Evolutionary conservation across 2,113 vertebrate species (phyloP).

Genomic region (Toxostoma redivivum): DNA sequence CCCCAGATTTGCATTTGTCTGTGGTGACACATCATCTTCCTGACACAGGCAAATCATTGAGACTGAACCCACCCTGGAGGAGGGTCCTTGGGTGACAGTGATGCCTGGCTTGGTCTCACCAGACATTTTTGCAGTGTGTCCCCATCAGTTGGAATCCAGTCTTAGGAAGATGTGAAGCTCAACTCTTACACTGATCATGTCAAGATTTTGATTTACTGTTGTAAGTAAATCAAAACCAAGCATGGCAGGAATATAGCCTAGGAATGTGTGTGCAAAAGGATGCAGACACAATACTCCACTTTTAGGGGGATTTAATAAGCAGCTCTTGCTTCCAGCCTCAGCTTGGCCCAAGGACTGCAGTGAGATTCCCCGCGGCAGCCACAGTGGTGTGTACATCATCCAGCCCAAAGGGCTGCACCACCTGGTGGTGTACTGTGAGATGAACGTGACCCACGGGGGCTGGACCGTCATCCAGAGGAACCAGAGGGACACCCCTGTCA

Average conservation of each 20-base stretch:
- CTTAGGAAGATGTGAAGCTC: background rate
- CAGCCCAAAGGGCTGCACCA: constrained; percentile 46
- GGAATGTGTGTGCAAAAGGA: background rate
- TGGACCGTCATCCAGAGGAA: constrained; percentile 70
- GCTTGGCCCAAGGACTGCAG: constrained; percentile 62
- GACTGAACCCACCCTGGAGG: no score
- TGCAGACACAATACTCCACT: fast-evolving
- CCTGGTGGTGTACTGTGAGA: constrained; percentile 54
- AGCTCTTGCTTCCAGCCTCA: background rate
- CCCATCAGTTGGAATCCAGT: background rate
- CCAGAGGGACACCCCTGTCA: background rate
- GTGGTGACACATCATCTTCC: background rate
- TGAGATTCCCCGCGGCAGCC: background rate
- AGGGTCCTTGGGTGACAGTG: background rate
- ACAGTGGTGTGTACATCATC: constrained; percentile 54
- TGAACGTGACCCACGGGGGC: background rate
- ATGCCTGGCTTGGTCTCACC: background rate
- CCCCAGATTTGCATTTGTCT: background rate
- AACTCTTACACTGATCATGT: background rate
- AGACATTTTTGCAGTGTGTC: background rate
- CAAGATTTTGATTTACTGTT: background rate
- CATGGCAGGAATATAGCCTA: background rate
- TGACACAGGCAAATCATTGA: background rate
- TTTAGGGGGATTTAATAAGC: background rate
- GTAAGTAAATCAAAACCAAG: background rate